Base-by-base conservation (phyloP, 2,113 vertebrate genomes). In the Oncorhynchus clarkii region DNA sequence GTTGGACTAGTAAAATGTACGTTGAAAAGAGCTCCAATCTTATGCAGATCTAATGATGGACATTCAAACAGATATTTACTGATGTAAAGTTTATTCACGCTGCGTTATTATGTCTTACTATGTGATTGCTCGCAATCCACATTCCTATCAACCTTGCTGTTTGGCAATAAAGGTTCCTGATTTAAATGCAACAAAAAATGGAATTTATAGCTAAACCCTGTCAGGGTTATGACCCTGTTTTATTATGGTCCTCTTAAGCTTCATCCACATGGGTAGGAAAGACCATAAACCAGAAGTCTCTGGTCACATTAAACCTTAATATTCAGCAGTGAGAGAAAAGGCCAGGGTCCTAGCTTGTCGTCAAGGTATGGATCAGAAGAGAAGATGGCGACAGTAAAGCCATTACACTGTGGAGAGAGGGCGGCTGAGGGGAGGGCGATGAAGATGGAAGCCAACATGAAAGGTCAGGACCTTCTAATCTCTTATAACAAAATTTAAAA, bases 251-350 rank as follows among this genome's bases (percentile, higher is more conserved):
- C 26, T 67, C 26, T 59, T 59, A 49, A 68, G 73, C 84, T 51
- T 85, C 77, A 75, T 76, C 80, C 80, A 62, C n/a, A 62, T 76
- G 31, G 68, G 39, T 45, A 45, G 39, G 72, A 78, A 78, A 71
- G 39, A 73, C 11, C 45, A 88, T 88, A 84, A 82, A 90, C 88
- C 87, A 76, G 57, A 31, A 60, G 78, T 72, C 83, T 57, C 22
- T 45, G 39, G 60, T 67, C 48, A 22, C 76, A 72, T 72, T 24
- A 59, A 72, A 68, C 57, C 48, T 87, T 75, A 69, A 60, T 82
- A 31, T 76, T 80, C 72, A 59, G 84, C 74, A 14, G 80, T 86
- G 76, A 87, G 78, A 84, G 78, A 84, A 79, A 80, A 51, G 70
- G 80, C 70, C 77, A 79, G 79, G 81, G 76, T 5, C 11, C 64